phyloP scores from a whole-genome alignment of 2,113 vertebrate genomes.

The Rhinichthys klamathensis region DNA sequence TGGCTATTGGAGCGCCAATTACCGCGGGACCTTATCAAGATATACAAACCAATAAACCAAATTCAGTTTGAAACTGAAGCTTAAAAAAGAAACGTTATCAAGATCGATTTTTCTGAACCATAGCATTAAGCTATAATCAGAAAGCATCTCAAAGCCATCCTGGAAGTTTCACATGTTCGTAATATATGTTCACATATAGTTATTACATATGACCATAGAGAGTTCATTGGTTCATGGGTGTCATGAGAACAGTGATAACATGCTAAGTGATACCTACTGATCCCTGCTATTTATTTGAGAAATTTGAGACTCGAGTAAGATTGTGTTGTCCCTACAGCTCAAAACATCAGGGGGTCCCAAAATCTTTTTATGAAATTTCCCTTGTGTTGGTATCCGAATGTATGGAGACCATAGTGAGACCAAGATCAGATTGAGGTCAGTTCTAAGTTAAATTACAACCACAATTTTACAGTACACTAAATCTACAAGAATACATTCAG shows the following conservation, averaged over 20 bases:
- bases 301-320: constrained; percentile 15
- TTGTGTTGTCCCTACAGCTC: not conserved
- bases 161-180: not conserved
- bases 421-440: constrained; percentile 5
- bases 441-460: not conserved
- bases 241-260: constrained; percentile 31
- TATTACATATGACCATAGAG: not conserved
- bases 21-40: not conserved
- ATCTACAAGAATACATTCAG: not conserved
- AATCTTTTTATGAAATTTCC: not conserved
- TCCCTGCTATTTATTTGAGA: constrained; percentile 32
- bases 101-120: not conserved
- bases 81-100: not conserved
- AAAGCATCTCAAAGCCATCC: not conserved
- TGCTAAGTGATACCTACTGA: not conserved
- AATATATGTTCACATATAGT: too few relatives aligned
- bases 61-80: not conserved
- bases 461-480: not conserved
- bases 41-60: constrained; percentile 16
- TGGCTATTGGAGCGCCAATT: not conserved
- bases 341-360: not conserved
- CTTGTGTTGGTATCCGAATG: not conserved
- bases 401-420: not conserved
- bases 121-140: not conserved
- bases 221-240: constrained; percentile 30